Conservation (phyloP, 1,140 invertebrate species). For the Euwallacea similis region DNA sequence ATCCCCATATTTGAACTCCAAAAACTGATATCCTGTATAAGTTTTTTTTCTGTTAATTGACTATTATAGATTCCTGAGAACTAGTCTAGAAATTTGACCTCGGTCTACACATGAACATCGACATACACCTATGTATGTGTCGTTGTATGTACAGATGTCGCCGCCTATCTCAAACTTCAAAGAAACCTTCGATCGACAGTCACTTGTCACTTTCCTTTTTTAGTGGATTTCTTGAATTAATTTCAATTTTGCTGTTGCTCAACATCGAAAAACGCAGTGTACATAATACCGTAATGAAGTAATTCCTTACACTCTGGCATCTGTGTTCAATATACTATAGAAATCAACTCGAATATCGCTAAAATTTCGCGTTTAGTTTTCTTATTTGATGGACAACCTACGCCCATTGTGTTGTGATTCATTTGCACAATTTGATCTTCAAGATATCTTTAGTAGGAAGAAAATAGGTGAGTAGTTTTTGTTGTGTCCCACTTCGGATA, state of each 20-base stretch:
- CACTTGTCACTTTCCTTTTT: too few relatives aligned
- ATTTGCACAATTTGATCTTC: not conserved
- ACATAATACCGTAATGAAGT: not conserved
- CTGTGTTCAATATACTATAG: not conserved
- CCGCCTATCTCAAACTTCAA: too few relatives aligned
- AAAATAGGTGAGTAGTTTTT: not conserved
- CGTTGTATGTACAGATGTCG: too few relatives aligned
- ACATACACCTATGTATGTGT: too few relatives aligned
- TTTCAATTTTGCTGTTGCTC: constrained; percentile 1
- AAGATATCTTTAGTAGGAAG: not conserved
- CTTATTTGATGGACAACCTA: not conserved
- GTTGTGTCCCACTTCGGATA: not conserved
- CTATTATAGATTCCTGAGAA: too few relatives aligned
- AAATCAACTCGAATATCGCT: not conserved
- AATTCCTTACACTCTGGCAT: not conserved
- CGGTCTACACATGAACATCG: too few relatives aligned
- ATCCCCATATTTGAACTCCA: too few relatives aligned
- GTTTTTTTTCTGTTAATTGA: too few relatives aligned
- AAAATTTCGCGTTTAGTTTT: not conserved
- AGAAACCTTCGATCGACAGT: too few relatives aligned
- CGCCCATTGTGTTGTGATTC: constrained; percentile 6
- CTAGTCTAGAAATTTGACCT: too few relatives aligned
- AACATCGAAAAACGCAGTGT: not conserved
- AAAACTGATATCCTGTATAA: too few relatives aligned
- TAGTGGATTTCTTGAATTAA: not conserved